Base-by-base conservation (phyloP, 1,140 invertebrate species). In the Galendromus occidentalis region DNA sequence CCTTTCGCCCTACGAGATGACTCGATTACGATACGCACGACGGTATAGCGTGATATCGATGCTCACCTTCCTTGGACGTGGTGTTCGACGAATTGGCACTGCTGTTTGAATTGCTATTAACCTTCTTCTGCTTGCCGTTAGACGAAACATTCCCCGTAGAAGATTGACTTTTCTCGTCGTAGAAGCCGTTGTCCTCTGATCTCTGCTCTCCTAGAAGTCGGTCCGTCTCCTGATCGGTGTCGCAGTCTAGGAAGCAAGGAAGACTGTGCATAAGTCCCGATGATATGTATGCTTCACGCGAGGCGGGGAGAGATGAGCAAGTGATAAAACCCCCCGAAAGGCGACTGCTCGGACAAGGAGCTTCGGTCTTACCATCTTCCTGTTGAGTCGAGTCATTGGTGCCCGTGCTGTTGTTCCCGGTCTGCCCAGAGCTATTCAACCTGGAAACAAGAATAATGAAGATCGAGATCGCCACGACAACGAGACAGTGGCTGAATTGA, bases 111-210 rank as follows among this genome's bases (percentile, higher is more conserved):
- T 59, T 59, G 14, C 14, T 59, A 33, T 59, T 59, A 59, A 33
- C 25, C 51, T 59, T 59, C 51, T 33, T 59, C 51, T 59, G 51
- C 51, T 59, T 59, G 51, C 51, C 33, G 51, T 59, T 59, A 22
- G 51, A 59, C 25, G 25, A 29, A 14, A 22, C 25, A 59, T 59
- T 59, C 25, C 51, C 51, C 20, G 51, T 59, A 25, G 51, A 59
- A 14, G 51, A 59, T 22, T 59, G 51, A 25, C 25, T 29, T 79
- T 89, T 89, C 67, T 89, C 86, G 73, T 90, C 87, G 71, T 87
- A 91, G 75, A 89, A 91, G 68, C 87, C 86, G 75, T 88, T 86
- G 75, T 91, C 88, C 70, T 91, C 87, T 14, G 87, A 86, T 67
- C 88, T 79, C 72, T 91, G 88, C 74, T 91, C 87, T 2, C 88